Evolutionary conservation across 2,888 invertebrate genomes (phyloP).

Genomic region (Lepidocyrtoides sp.): DNA sequence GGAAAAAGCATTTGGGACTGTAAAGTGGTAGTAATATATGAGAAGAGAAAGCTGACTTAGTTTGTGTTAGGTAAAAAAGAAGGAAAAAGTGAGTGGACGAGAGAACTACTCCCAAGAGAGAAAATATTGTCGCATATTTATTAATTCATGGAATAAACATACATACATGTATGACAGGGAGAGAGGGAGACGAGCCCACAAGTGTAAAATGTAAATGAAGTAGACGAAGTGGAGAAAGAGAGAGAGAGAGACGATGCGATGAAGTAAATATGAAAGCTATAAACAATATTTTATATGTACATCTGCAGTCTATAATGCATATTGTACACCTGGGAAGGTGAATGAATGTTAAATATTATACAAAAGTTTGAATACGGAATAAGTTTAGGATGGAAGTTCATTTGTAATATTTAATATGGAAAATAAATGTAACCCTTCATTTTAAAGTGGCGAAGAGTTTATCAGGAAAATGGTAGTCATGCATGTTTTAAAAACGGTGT

Average conservation of each 20-base stretch:
- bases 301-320: too few relatives aligned
- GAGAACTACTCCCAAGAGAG: background rate
- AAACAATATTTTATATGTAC: background rate
- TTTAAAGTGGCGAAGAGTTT: background rate
- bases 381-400: background rate
- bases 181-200: background rate
- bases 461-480: background rate
- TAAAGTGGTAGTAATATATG: too few relatives aligned
- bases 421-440: background rate
- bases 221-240: background rate
- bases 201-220: conserved; percentile 62
- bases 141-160: conserved; percentile 54
- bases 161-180: background rate
- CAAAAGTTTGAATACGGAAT: too few relatives aligned
- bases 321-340: background rate
- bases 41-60: too few relatives aligned
- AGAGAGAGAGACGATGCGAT: background rate
- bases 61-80: background rate
- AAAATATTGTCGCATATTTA: conserved; percentile 38
- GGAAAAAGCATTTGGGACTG: too few relatives aligned
- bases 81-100: background rate
- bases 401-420: background rate
- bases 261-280: background rate
- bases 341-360: too few relatives aligned
- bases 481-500: too few relatives aligned